These are phyloP conservation scores for Peromyscus maniculatus DNA, from an alignment of 2,113 vertebrate genomes.

Conservation along the genomic window DNA sequence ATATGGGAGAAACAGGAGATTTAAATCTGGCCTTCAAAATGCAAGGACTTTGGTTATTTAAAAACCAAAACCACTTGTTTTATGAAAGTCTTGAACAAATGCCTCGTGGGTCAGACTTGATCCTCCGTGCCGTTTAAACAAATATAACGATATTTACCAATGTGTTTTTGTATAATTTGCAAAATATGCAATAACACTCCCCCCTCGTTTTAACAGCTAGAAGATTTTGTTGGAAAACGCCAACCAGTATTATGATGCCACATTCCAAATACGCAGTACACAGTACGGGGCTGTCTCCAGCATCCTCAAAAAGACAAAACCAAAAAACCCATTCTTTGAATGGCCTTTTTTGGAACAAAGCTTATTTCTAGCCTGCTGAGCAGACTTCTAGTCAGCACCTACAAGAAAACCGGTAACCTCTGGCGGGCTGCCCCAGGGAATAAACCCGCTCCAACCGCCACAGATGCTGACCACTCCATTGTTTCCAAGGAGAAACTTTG, in stretches of 20 bases:
- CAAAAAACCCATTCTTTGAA: slow-evolving; percentile 14
- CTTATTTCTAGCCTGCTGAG: neutral
- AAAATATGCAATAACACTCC: neutral
- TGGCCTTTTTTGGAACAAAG: slow-evolving; percentile 63
- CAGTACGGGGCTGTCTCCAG: slow-evolving; percentile 75
- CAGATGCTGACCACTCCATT: slow-evolving; percentile 41
- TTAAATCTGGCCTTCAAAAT: neutral
- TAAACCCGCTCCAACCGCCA: neutral
- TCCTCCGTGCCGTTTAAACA: neutral
- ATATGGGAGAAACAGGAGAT: neutral
- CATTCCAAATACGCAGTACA: slow-evolving; percentile 89
- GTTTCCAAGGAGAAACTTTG: slow-evolving; percentile 73
- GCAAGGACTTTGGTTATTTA: slow-evolving; percentile 41
- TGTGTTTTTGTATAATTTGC: neutral
- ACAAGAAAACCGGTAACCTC: neutral
- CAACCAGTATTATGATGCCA: slow-evolving; percentile 89
- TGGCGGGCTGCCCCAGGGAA: neutral
- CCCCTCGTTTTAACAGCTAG: slow-evolving; percentile 84
- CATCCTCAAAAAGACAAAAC: neutral
- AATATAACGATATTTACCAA: neutral
- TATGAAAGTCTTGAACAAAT: neutral
- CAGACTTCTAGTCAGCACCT: slow-evolving; percentile 9
- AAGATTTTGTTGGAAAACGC: slow-evolving; percentile 89
- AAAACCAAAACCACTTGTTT: neutral
- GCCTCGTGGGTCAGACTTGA: neutral